These are phyloP conservation scores for Glossophaga mutica DNA, from an alignment of 2,797 vertebrate genomes.

Conservation along the genomic window DNA sequence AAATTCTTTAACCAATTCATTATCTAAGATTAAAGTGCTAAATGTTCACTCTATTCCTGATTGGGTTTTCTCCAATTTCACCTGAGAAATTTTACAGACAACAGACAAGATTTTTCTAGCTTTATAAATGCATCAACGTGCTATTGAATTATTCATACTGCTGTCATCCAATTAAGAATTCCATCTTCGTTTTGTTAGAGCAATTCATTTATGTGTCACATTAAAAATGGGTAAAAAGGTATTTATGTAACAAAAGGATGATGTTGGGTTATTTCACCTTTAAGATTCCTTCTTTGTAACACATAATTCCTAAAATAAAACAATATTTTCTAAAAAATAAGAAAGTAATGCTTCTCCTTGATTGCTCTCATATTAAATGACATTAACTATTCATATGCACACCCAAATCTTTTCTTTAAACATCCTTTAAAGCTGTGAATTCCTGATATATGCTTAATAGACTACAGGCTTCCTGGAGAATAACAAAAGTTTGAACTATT, in stretches of 20 bases:
- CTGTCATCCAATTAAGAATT: constrained; percentile 42
- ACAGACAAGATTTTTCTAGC: constrained; percentile 32
- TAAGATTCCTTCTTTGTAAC: neutral
- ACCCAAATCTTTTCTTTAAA: neutral
- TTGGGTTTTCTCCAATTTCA: constrained; percentile 31
- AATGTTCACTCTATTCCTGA: constrained; percentile 33
- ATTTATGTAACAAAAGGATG: constrained; percentile 9
- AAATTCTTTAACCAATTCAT: constrained; percentile 54
- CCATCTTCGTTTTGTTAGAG: constrained; percentile 18
- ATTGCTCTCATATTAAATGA: neutral
- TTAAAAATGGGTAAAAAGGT: constrained; percentile 5
- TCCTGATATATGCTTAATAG: neutral
- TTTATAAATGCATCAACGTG: neutral
- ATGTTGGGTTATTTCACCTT: neutral
- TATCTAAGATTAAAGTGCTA: constrained; percentile 34
- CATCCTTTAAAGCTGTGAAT: neutral
- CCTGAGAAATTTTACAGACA: constrained; percentile 53
- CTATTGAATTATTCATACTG: constrained; percentile 53
- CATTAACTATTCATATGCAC: neutral
- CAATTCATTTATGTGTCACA: constrained; percentile 30
- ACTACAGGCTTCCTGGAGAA: neutral
- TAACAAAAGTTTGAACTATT: neutral
- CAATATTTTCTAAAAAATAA: neutral
- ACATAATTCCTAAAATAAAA: neutral
- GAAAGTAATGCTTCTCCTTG: neutral